Evolutionary conservation across 1,140 invertebrate species (phyloP).

Genomic region (Bombus picipes): DNA sequence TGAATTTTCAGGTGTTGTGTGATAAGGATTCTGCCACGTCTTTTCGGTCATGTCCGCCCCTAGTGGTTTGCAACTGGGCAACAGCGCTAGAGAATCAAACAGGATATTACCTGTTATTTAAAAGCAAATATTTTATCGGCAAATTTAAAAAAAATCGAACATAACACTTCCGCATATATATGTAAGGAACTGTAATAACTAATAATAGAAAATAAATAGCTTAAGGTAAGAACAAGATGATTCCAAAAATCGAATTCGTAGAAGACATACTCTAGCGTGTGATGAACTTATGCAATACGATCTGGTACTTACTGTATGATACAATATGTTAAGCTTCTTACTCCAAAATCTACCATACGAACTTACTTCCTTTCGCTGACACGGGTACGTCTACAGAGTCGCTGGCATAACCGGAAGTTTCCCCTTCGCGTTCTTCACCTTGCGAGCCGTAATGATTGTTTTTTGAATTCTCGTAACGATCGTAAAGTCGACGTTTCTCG

Average conservation of each 20-base stretch:
- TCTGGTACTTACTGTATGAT: background rate
- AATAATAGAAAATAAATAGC: too few species aligned
- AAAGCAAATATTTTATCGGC: background rate
- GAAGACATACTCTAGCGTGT: too few species aligned
- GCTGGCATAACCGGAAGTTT: conserved; percentile 89
- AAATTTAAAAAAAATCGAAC: background rate
- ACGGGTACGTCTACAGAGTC: conserved; percentile 83
- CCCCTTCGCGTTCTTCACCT: conserved; percentile 85
- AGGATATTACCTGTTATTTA: background rate
- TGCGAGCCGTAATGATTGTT: conserved; percentile 56
- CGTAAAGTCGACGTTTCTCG: conserved; percentile 58
- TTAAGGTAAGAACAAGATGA: too few species aligned
- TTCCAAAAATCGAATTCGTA: too few species aligned
- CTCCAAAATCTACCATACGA: background rate
- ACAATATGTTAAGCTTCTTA: background rate
- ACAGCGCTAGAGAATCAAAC: background rate
- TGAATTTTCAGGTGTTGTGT: conserved; percentile 71
- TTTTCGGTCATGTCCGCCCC: conserved; percentile 67
- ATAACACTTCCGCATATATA: too few species aligned
- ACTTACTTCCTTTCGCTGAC: conserved; percentile 45
- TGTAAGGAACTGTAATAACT: too few species aligned
- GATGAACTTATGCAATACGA: too few species aligned
- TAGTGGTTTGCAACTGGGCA: conserved; percentile 45
- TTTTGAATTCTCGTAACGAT: conserved; percentile 44
- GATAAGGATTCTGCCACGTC: conserved; percentile 77